Evolutionary conservation across 1,140 invertebrate genomes (phyloP).

Genomic region (Drosophila bifasciata): DNA sequence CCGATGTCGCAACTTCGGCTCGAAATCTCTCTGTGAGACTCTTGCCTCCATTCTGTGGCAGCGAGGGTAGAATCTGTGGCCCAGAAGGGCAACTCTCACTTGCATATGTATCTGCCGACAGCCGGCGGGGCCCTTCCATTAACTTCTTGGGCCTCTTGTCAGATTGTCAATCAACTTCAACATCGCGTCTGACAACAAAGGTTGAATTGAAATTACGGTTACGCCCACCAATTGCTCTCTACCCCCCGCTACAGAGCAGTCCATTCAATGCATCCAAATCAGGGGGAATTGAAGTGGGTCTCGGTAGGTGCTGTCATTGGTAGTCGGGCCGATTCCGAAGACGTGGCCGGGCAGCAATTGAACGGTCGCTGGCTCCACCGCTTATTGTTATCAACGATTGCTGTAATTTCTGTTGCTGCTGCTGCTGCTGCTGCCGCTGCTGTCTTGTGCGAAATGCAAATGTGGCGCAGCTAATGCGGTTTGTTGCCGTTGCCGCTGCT

Average conservation of each 20-base stretch:
- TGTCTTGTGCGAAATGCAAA: slow-evolving; percentile 75
- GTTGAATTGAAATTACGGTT: slow-evolving; percentile 48
- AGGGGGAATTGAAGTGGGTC: neutral
- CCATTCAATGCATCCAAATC: slow-evolving; percentile 43
- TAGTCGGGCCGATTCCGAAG: slow-evolving; percentile 38
- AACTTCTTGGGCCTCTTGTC: slow-evolving; percentile 33
- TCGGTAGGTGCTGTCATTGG: slow-evolving; percentile 42
- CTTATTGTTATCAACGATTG: slow-evolving; percentile 62
- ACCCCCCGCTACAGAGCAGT: slow-evolving; percentile 15
- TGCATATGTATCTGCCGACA: slow-evolving; percentile 11
- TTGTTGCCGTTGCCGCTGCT: slow-evolving; percentile 26
- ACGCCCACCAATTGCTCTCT: slow-evolving; percentile 15
- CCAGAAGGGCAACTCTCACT: slow-evolving; percentile 54
- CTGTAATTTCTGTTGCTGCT: slow-evolving; percentile 34
- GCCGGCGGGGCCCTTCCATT: slow-evolving; percentile 16
- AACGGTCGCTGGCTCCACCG: slow-evolving; percentile 33
- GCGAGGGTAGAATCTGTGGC: slow-evolving; percentile 13
- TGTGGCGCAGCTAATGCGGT: slow-evolving; percentile 65
- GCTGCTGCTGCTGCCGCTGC: slow-evolving; percentile 24
- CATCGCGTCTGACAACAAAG: slow-evolving; percentile 36
- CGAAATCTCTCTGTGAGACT: neutral
- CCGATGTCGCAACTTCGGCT: slow-evolving; percentile 24
- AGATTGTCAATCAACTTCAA: slow-evolving; percentile 62
- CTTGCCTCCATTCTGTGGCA: slow-evolving; percentile 48
- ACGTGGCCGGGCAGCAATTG: slow-evolving; percentile 29